Evolutionary conservation across 1,140 invertebrate species (phyloP).

Genomic region (Aphaenogaster ashmeadi): DNA sequence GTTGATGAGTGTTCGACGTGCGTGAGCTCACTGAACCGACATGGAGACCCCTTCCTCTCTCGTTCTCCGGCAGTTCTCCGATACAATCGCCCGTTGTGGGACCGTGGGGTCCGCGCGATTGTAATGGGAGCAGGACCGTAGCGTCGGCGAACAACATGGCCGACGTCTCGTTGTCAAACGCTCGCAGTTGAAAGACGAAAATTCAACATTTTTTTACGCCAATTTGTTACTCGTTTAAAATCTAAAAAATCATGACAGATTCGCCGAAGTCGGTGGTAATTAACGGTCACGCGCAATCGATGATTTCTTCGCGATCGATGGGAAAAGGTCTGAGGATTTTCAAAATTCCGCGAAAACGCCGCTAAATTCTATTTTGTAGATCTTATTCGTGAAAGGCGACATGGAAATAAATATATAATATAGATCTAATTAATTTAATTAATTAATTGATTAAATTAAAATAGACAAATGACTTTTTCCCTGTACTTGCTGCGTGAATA

Average conservation of each 20-base stretch:
- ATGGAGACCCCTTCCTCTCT: constrained; percentile 68
- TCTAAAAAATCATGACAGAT: neutral
- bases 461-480: neutral
- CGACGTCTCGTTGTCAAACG: neutral
- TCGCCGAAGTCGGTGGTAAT: neutral
- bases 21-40: constrained; percentile 81
- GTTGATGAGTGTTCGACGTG: constrained; percentile 76
- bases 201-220: neutral
- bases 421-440: neutral
- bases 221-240: neutral
- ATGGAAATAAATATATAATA: neutral
- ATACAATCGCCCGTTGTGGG: constrained; percentile 65
- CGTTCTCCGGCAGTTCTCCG: constrained; percentile 29
- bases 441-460: neutral
- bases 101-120: constrained; percentile 66
- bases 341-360: neutral
- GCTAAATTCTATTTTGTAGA: neutral
- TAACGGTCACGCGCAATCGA: neutral
- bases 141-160: neutral
- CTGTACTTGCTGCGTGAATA: neutral
- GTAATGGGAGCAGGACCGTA: constrained; percentile 55
- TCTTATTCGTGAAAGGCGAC: neutral
- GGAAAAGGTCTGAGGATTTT: neutral
- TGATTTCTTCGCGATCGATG: neutral
- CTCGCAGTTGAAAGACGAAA: neutral